Evolutionary conservation across 2,797 vertebrate genomes (phyloP).

Genomic region (Pseudochromis fuscus): DNA sequence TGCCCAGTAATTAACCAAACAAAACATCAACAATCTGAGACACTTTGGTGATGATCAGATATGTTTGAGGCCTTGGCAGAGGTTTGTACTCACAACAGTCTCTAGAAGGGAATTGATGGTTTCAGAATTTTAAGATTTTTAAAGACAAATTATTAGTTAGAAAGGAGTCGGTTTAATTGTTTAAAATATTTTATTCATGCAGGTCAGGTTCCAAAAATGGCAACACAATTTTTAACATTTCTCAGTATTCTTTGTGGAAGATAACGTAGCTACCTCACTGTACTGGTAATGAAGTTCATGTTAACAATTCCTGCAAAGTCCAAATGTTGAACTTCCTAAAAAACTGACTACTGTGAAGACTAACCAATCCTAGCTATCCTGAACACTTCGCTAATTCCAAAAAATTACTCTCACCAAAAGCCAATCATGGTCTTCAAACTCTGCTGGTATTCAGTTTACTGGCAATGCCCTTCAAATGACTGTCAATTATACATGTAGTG

Average conservation of each 20-base stretch:
- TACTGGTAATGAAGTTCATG: not conserved
- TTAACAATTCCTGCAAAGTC: not conserved
- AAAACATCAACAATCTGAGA: too few species aligned
- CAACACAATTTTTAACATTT: slow-evolving; percentile 27
- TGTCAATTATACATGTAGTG: not conserved
- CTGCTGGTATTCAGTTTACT: not conserved
- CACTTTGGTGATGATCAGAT: too few species aligned
- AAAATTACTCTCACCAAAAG: not conserved
- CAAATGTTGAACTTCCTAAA: not conserved
- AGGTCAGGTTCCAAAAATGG: slow-evolving; percentile 33
- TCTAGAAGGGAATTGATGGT: not conserved
- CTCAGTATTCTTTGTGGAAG: not conserved
- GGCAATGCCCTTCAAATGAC: not conserved
- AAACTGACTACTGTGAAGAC: not conserved
- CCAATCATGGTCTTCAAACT: not conserved
- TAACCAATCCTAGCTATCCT: not conserved
- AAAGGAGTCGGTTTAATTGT: slow-evolving; percentile 4
- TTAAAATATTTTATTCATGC: slow-evolving; percentile 61
- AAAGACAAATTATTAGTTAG: not conserved
- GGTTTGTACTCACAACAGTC: not conserved
- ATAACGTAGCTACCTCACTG: not conserved
- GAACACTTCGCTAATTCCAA: not conserved
- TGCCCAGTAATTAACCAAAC: too few species aligned
- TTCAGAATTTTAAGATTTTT: too few species aligned
- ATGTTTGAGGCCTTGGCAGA: too few species aligned